Percentiles rank a stretch among this genome's conserved stretches.
phyloP scores from a whole-genome alignment of 2,797 vertebrate species.

The Spea hammondii region DNA sequence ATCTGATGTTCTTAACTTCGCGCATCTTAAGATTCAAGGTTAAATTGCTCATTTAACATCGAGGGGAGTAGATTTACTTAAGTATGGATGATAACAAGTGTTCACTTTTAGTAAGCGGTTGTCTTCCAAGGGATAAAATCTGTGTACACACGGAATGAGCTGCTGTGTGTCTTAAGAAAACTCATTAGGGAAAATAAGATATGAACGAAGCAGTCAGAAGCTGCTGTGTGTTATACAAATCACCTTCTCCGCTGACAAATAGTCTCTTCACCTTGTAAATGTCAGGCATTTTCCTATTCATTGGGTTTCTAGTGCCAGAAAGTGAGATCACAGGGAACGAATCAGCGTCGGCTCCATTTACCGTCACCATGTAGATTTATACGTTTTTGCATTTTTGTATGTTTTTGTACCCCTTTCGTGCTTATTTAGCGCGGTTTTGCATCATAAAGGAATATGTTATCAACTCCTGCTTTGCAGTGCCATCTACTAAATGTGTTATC shows the following conservation, averaged over 20 bases:
- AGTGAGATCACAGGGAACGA: slow-evolving; percentile 20
- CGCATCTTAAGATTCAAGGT: too few species aligned
- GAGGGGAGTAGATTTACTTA: slow-evolving; percentile 16
- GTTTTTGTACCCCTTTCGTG: too few species aligned
- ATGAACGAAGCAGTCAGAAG: slow-evolving; percentile 24
- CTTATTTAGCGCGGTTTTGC: too few species aligned
- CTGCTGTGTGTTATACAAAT: slow-evolving; percentile 13
- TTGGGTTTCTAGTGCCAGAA: slow-evolving; percentile 5
- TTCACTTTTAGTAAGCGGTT: slow-evolving; percentile 27
- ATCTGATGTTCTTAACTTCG: background rate
- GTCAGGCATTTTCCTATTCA: slow-evolving; percentile 25
- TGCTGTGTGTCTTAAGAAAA: slow-evolving; percentile 33
- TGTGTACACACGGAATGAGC: slow-evolving; percentile 37
- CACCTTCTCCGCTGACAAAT: slow-evolving; percentile 27
- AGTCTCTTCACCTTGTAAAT: slow-evolving; percentile 29
- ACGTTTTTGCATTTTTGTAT: too few species aligned
- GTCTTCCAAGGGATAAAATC: slow-evolving; percentile 38
- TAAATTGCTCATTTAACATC: slow-evolving; percentile 8
- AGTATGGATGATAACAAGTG: slow-evolving; percentile 25
- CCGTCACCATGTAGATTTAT: too few species aligned
- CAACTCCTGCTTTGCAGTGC: too few species aligned
- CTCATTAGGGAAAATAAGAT: slow-evolving; percentile 44
- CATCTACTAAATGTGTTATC: too few species aligned
- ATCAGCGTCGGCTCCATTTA: too few species aligned
- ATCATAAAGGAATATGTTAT: too few species aligned